Base-by-base conservation (phyloP, 2,113 vertebrate genomes). In the Ciconia stormi region DNA sequence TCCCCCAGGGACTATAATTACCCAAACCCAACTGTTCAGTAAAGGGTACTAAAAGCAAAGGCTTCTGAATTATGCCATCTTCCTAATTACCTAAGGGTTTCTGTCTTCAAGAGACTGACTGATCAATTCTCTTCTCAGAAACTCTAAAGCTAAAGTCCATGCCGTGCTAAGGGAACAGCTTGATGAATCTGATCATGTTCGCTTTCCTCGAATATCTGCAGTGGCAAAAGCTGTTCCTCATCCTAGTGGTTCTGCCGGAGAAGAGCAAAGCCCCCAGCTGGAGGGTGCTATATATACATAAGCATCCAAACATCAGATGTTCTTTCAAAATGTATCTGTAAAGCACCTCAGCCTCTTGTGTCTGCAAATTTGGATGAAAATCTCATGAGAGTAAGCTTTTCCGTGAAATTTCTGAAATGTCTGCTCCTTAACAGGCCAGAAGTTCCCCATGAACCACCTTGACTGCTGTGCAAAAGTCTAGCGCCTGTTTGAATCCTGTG, bases 11-110 rank as follows among this genome's bases (percentile, higher is more conserved):
- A 46, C 76, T 85, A 53, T 90, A 91, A 96, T 93, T 96, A 96
- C 77, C 72, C 69, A 72, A 84, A 90, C 40, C 70, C 82, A 95
- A 96, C 83, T 84, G 62, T 83, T 92, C 85, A 67, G 82, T 85
- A 96, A 77, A 79, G 55, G 87, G 46, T 89, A 79, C 40, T 89
- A 77, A 91, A 78, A 92, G 72, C 30, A 72, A 87, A 81, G 66
- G 19, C 80, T 92, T 85, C 59, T 90, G 87, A 95, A 92, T 27
- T 93, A 90, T 67, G 61, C n/a, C n/a, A 55, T 95, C 88, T 87
- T 94, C 46, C 87, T 95, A 93, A 96, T 93, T 95, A 85, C 94
- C 89, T 87, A 40, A 21, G 88, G 76, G 42, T 36, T 88, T 93
- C 82, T 93, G 12, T 87, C 63, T 93, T 94, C 88, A 96, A 86